Conservation (phyloP, 2,113 vertebrate species). For the Zapus hudsonius region DNA sequence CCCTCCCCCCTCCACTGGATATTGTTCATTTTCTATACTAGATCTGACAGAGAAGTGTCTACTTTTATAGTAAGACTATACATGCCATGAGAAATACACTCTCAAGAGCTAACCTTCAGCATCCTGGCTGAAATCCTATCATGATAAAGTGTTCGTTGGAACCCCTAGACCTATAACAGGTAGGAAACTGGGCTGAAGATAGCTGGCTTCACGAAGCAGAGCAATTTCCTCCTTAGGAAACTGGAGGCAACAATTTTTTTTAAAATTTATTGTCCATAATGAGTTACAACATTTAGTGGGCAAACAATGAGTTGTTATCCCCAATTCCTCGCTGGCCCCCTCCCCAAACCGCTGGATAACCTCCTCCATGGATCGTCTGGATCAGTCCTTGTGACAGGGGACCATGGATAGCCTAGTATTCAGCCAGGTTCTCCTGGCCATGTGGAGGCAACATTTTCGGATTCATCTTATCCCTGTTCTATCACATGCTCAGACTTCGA, state of each 20-base stretch:
- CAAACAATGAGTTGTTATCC: too few relatives aligned
- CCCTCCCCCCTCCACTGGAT: too few relatives aligned
- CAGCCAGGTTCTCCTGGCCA: too few relatives aligned
- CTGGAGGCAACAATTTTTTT: neutral
- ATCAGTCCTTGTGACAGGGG: too few relatives aligned
- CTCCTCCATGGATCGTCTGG: too few relatives aligned
- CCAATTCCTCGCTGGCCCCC: too few relatives aligned
- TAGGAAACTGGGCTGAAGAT: neutral
- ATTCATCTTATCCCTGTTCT: neutral
- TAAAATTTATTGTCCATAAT: too few relatives aligned
- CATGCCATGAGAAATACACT: neutral
- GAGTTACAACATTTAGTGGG: too few relatives aligned
- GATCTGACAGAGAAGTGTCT: neutral
- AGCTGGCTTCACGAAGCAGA: neutral
- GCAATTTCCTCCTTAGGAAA: neutral
- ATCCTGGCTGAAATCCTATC: neutral
- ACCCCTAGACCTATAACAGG: neutral
- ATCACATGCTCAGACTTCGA: neutral
- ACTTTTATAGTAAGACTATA: neutral
- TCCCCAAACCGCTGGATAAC: too few relatives aligned
- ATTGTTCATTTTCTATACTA: neutral
- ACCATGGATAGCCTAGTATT: too few relatives aligned
- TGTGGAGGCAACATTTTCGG: neutral
- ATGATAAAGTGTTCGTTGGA: neutral
- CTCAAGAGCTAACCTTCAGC: neutral